phyloP scores from a whole-genome alignment of 1,140 invertebrate genomes.

The Tetramorium alpestre region DNA sequence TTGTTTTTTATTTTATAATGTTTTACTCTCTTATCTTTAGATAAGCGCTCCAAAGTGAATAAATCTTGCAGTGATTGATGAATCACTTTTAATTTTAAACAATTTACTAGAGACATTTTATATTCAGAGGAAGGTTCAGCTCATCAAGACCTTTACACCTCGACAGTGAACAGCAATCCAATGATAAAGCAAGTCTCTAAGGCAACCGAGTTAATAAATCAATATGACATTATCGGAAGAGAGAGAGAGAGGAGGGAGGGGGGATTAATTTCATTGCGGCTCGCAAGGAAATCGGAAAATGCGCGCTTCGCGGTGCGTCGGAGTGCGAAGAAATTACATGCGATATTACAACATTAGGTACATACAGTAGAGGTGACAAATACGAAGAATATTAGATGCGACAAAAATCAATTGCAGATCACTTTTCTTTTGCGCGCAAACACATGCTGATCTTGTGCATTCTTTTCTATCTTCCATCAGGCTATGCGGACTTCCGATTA shows the following conservation, averaged over 20 bases:
- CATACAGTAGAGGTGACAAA: not conserved
- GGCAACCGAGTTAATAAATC: conserved; percentile 73
- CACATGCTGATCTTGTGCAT: not conserved
- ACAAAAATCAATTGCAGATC: not conserved
- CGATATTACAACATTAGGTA: not conserved
- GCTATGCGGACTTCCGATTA: conserved; percentile 31
- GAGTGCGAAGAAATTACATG: not conserved
- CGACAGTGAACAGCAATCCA: not conserved
- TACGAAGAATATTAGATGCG: not conserved
- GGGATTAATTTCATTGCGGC: conserved; percentile 51
- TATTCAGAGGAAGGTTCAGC: not conserved
- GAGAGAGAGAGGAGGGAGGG: not conserved
- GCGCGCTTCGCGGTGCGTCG: not conserved
- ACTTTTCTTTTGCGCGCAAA: not conserved
- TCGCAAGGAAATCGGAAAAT: not conserved
- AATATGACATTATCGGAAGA: conserved; percentile 55
- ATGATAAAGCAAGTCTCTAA: conserved; percentile 61
- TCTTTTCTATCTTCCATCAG: not conserved
- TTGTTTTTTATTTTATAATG: not conserved
- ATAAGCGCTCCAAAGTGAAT: not conserved
- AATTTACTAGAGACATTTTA: not conserved
- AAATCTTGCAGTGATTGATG: not conserved
- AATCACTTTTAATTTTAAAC: not conserved
- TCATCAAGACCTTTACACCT: not conserved
- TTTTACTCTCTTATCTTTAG: not conserved